Base-by-base conservation (phyloP, 2,888 invertebrate genomes). In the Yponomeuta evonymella region DNA sequence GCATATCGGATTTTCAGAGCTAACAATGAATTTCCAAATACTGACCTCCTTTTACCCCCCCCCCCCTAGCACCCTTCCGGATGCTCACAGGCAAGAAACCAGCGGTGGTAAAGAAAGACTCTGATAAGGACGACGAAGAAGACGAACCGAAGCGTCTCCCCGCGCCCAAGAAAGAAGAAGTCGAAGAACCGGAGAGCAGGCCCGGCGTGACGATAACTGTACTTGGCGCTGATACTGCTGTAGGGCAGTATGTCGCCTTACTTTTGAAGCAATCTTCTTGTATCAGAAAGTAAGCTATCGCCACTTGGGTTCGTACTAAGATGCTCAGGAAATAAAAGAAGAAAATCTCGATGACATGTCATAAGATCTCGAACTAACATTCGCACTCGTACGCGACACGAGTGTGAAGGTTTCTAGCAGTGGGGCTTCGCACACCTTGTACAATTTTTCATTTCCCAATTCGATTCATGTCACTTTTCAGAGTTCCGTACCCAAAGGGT, bases 211-310 rank as follows among this genome's bases (percentile, higher is more conserved):
- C 90, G 72, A 87, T 92, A 73, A 82, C 90, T 67, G 76, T 94
- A 71, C 87, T 94, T 73, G 94, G 94, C 2, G 94, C 92, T 3
- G 89, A 93, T 75, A 92, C 93, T 1, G 82, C 83, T 12, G 80
- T 93, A 71, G 94, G 94, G 0, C 90, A 90, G 72, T 88, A 89
- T 48, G 79, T 92, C 4, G 84, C 93, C 4, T 80, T 94, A 65
- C 77, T 94, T 64, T 80, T 94, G 2, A 94, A 94, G 77, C 93
- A 94, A 75, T 93, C 94, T 74, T 88, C 93, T 2, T 84, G 83
- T 73, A 83, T 91, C 70, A 89, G 86, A 72, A 88, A 87, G 90
- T 91, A 77, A 88, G 89, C 15, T 12, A 58, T 4, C 51, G 12
- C 15, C 15, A 58, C 12, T 58, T 15, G 8, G 3, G 3, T 15